Conservation (phyloP, 2,888 invertebrate species). For the Homarus gammarus region DNA sequence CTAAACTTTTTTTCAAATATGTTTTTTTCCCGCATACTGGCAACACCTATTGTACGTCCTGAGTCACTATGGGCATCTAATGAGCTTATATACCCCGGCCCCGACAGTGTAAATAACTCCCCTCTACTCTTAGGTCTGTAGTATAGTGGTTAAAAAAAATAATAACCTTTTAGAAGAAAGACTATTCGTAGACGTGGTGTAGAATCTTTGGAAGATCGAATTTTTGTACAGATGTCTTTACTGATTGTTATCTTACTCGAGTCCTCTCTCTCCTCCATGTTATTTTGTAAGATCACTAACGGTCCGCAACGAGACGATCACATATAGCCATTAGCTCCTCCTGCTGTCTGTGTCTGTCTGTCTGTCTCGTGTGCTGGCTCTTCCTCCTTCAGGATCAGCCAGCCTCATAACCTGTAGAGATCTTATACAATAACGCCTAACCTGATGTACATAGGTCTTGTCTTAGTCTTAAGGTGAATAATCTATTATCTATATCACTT, state of each 20-base stretch:
- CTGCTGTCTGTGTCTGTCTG: constrained; percentile 35
- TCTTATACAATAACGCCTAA: constrained; percentile 10
- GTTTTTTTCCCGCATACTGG: no score
- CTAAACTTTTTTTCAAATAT: background rate
- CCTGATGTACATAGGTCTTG: constrained; percentile 57
- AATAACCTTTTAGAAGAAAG: constrained; percentile 36
- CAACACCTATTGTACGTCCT: background rate
- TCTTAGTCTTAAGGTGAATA: constrained; percentile 31
- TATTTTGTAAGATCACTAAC: constrained; percentile 27
- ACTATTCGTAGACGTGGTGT: constrained; percentile 37
- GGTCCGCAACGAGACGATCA: constrained; percentile 4
- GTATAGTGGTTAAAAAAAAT: constrained; percentile 1
- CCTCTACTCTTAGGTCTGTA: constrained; percentile 26
- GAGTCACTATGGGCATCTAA: constrained; percentile 36
- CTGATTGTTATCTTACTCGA: constrained; percentile 19
- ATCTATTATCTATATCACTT: background rate
- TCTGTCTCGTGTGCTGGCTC: constrained; percentile 25
- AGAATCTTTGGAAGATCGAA: constrained; percentile 41
- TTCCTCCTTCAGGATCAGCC: constrained; percentile 9
- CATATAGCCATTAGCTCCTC: constrained; percentile 25
- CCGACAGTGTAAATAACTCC: constrained; percentile 33
- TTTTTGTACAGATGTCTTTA: constrained; percentile 49
- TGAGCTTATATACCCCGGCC: constrained; percentile 15
- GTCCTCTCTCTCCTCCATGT: background rate
- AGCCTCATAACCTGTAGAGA: background rate